phyloP scores from a whole-genome alignment of 2,113 vertebrate species.

The Dasypus novemcinctus region DNA sequence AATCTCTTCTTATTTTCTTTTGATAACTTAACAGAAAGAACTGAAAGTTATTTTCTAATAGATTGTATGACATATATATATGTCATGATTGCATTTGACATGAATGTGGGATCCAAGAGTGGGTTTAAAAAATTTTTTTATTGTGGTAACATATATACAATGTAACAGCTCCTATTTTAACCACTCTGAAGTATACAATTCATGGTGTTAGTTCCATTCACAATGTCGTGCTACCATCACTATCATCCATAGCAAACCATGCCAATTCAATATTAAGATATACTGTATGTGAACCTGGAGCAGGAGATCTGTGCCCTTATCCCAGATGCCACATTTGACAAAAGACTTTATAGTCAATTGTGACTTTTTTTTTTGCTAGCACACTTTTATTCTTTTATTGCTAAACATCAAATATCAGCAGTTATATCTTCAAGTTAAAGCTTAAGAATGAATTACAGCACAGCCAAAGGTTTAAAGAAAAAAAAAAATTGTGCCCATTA shows the following conservation, averaged over 20 bases:
- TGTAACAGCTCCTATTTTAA: too few species aligned
- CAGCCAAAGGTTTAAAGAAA: slow-evolving; percentile 45
- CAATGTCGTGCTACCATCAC: too few species aligned
- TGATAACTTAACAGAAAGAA: slow-evolving; percentile 10
- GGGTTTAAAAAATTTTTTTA: neutral
- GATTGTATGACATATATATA: neutral
- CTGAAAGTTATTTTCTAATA: neutral
- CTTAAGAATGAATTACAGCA: slow-evolving; percentile 56
- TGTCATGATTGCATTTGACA: neutral
- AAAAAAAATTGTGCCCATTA: slow-evolving; percentile 48
- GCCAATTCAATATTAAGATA: neutral
- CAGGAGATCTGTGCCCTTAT: neutral
- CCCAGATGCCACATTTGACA: neutral
- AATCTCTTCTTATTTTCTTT: slow-evolving; percentile 5
- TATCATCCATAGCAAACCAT: neutral
- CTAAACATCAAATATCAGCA: slow-evolving; percentile 62
- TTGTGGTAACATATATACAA: too few species aligned
- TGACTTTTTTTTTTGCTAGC: slow-evolving; percentile 1
- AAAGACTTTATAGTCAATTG: neutral
- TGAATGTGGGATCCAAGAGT: neutral
- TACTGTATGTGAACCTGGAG: neutral
- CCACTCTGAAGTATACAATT: too few species aligned
- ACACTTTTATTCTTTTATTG: slow-evolving; percentile 73
- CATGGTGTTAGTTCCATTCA: too few species aligned
- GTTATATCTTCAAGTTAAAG: slow-evolving; percentile 59